phyloP scores from a whole-genome alignment of 2,113 vertebrate genomes.

The Aspiorhynchus laticeps region DNA sequence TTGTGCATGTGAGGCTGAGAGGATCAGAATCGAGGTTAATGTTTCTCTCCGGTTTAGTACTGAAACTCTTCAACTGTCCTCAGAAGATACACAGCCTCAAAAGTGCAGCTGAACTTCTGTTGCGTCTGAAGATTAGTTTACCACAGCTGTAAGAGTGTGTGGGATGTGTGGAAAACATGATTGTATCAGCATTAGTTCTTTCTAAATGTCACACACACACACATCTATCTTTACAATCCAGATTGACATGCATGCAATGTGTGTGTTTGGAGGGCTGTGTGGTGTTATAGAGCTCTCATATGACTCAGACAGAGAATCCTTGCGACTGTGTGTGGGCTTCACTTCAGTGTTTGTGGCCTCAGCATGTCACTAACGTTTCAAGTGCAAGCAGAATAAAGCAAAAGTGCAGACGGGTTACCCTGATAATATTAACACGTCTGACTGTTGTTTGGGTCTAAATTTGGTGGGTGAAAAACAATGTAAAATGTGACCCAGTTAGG shows the following conservation, averaged over 20 bases:
- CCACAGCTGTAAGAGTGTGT: conserved; percentile 54
- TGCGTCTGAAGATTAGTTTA: conserved; percentile 38
- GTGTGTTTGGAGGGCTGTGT: conserved; percentile 64
- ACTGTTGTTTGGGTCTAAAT: background rate
- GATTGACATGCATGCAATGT: conserved; percentile 38
- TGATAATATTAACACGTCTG: background rate
- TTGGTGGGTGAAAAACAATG: background rate
- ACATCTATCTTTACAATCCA: conserved; percentile 44
- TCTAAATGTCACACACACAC: conserved; percentile 58
- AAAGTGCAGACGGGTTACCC: conserved; percentile 57
- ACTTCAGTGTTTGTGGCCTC: conserved; percentile 54
- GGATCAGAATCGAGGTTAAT: conserved; percentile 28
- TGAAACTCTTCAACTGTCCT: conserved; percentile 28
- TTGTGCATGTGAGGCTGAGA: background rate
- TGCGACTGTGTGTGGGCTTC: conserved; percentile 68
- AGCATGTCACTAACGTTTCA: conserved; percentile 16
- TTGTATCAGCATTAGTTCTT: conserved; percentile 55
- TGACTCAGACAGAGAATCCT: conserved; percentile 78
- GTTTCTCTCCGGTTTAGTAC: conserved; percentile 5
- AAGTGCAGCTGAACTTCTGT: conserved; percentile 26
- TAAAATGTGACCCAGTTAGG: background rate
- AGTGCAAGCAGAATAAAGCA: conserved; percentile 43
- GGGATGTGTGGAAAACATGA: conserved; percentile 56
- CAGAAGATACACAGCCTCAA: background rate
- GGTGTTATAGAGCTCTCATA: conserved; percentile 70